These are phyloP conservation scores for Xiphophorus hellerii DNA, from an alignment of 2,113 vertebrate genomes.

Conservation along the genomic window DNA sequence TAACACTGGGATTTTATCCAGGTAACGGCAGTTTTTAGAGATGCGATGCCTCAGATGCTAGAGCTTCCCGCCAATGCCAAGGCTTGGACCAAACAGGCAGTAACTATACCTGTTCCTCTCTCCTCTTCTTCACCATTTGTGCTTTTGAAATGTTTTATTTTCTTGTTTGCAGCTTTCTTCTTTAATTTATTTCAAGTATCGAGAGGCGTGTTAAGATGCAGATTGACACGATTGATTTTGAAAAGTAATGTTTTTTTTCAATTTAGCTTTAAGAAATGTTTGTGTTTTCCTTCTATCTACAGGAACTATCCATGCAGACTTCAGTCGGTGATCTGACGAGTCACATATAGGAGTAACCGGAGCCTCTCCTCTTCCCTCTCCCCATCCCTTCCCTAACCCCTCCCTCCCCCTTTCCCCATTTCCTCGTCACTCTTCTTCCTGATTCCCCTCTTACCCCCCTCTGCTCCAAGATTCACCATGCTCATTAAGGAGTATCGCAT, in stretches of 20 bases:
- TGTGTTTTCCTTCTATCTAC: slow-evolving; percentile 13
- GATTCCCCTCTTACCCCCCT: slow-evolving; percentile 46
- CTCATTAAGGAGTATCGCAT: slow-evolving; percentile 98
- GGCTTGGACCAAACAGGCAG: slow-evolving; percentile 26
- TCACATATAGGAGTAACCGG: slow-evolving; percentile 49
- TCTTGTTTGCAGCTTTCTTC: slow-evolving; percentile 10
- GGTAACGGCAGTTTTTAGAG: slow-evolving; percentile 41
- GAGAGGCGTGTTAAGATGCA: background rate
- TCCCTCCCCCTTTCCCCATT: slow-evolving; percentile 44
- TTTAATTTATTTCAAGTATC: slow-evolving; percentile 2
- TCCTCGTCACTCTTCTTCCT: slow-evolving; percentile 59
- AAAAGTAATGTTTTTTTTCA: background rate
- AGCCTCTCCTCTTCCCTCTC: slow-evolving; percentile 40
- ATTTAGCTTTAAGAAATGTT: background rate
- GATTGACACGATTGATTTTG: background rate
- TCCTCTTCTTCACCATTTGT: slow-evolving; percentile 34
- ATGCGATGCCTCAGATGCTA: slow-evolving; percentile 8
- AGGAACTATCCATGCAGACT: slow-evolving; percentile 67
- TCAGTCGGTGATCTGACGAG: slow-evolving; percentile 50
- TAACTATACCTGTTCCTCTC: background rate
- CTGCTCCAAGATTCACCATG: slow-evolving; percentile 85
- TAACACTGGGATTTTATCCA: slow-evolving; percentile 61
- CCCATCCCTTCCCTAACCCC: background rate
- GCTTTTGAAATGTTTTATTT: background rate
- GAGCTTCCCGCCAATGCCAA: background rate